phyloP scores from a whole-genome alignment of 2,888 invertebrate species.

The Catocala nupta region DNA sequence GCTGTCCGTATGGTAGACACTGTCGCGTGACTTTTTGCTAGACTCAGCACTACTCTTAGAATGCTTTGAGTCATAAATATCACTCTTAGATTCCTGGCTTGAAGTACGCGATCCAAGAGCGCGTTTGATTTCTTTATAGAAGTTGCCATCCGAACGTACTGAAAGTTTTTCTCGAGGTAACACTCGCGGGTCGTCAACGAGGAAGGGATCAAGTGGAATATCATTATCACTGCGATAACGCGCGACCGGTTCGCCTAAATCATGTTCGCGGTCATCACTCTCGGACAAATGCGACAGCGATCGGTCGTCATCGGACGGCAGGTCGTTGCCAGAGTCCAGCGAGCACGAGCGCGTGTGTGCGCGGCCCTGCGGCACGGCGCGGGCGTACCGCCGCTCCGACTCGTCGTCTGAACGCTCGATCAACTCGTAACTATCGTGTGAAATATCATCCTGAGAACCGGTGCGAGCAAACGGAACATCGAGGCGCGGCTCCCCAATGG shows the following conservation, averaged over 20 bases:
- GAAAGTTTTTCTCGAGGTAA: slow-evolving; percentile 91
- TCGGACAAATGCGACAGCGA: slow-evolving; percentile 86
- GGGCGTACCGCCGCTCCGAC: slow-evolving; percentile 74
- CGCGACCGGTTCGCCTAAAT: slow-evolving; percentile 87
- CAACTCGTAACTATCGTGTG: slow-evolving; percentile 95
- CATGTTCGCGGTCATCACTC: slow-evolving; percentile 84
- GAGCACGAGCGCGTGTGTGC: slow-evolving; percentile 90
- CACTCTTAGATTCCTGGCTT: slow-evolving; percentile 91
- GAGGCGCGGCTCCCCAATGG: slow-evolving; percentile 90
- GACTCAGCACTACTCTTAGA: slow-evolving; percentile 89
- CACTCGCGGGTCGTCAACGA: slow-evolving; percentile 92
- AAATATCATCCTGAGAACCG: slow-evolving; percentile 94
- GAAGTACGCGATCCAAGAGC: slow-evolving; percentile 89
- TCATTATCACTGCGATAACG: slow-evolving; percentile 90
- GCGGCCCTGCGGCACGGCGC: slow-evolving; percentile 63
- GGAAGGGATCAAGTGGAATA: slow-evolving; percentile 92
- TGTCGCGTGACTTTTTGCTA: slow-evolving; percentile 89
- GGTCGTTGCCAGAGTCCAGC: slow-evolving; percentile 92
- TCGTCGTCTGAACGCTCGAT: slow-evolving; percentile 92
- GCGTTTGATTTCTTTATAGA: slow-evolving; percentile 90
- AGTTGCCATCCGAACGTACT: slow-evolving; percentile 91
- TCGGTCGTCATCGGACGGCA: slow-evolving; percentile 91
- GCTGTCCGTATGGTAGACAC: slow-evolving; percentile 89
- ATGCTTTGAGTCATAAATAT: slow-evolving; percentile 89
- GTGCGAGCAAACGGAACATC: slow-evolving; percentile 89